Conservation (phyloP, 2,113 vertebrate species). For the Diphyllodes magnificus region DNA sequence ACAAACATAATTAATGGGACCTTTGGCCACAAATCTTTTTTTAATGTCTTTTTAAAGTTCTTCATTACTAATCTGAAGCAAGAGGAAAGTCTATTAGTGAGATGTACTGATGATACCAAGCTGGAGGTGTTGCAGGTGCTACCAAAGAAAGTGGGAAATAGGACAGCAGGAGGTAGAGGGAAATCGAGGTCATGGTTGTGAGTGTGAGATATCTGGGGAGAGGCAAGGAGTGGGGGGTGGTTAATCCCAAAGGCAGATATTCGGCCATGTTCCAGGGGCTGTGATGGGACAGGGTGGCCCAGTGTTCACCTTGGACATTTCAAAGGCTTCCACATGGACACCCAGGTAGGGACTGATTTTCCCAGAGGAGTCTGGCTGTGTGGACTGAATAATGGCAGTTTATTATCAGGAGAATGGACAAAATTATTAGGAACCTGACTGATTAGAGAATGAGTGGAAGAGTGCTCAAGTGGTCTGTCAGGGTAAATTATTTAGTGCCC, state of each 20-base stretch:
- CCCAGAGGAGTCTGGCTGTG: background rate
- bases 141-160: background rate
- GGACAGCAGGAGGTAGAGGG: background rate
- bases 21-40: conserved; percentile 53
- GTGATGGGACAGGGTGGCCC: background rate
- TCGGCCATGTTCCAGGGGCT: background rate
- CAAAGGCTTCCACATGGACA: background rate
- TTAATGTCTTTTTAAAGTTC: conserved; percentile 50
- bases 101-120: background rate
- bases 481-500: background rate
- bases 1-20: conserved; percentile 40
- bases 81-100: conserved; percentile 15
- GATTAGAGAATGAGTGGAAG: background rate
- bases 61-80: conserved; percentile 43
- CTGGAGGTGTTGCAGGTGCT: background rate
- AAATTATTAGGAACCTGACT: background rate
- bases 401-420: background rate
- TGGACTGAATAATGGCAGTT: background rate
- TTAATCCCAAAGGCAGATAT: background rate
- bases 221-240: background rate
- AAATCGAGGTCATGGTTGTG: background rate
- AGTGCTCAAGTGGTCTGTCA: background rate
- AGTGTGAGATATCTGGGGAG: background rate
- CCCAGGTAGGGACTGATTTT: background rate
- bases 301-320: background rate